phyloP scores from a whole-genome alignment of 2,797 vertebrate species.

The Fringilla coelebs region DNA sequence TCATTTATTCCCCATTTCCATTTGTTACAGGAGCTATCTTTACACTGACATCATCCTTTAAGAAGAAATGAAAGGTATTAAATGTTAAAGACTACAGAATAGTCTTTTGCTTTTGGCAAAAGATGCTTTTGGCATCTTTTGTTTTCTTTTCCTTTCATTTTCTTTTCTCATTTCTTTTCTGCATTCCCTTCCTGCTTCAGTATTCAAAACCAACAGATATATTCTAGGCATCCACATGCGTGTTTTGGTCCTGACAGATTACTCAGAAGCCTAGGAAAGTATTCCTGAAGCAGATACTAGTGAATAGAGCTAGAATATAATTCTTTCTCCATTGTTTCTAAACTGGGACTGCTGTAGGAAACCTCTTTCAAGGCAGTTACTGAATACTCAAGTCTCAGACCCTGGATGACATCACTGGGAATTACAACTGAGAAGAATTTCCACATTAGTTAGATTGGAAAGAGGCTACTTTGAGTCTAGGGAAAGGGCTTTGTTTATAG shows the following conservation, averaged over 20 bases:
- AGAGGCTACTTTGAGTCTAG: background rate
- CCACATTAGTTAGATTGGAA: background rate
- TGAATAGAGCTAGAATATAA: background rate
- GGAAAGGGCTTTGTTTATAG: background rate
- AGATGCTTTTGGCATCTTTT: background rate
- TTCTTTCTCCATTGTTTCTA: background rate
- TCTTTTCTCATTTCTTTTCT: background rate
- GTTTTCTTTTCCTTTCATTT: background rate
- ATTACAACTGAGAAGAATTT: background rate
- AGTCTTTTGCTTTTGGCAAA: background rate
- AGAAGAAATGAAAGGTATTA: background rate
- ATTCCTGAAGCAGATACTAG: background rate
- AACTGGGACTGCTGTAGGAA: background rate
- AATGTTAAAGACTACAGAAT: background rate
- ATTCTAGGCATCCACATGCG: background rate
- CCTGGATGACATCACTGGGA: background rate
- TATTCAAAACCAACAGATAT: background rate
- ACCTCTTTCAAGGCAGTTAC: background rate
- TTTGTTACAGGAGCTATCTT: background rate
- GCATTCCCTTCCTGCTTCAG: background rate
- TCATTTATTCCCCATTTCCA: background rate
- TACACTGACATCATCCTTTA: background rate
- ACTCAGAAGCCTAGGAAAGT: background rate
- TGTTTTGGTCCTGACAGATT: background rate
- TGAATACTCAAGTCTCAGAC: background rate